Conservation (phyloP, 2,797 vertebrate species). For the Remorina albescens region DNA sequence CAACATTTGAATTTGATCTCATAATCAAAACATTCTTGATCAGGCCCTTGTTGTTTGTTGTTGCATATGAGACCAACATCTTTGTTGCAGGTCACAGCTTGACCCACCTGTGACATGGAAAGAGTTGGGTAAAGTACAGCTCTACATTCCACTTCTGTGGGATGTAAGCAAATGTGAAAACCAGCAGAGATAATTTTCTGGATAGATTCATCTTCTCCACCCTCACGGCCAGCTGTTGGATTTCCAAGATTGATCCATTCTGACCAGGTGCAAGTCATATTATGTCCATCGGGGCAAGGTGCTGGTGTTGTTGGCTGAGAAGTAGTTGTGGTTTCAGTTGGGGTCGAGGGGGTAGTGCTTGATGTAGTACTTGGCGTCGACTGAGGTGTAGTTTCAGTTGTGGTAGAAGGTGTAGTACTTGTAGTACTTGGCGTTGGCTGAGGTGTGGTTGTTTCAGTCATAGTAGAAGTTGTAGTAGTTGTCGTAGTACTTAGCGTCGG, state of each 20-base stretch:
- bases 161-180: slow-evolving; percentile 17
- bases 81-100: slow-evolving; percentile 44
- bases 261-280: slow-evolving; percentile 33
- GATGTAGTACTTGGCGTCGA: no score
- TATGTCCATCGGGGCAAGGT: slow-evolving; percentile 16
- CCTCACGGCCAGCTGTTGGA: slow-evolving; percentile 41
- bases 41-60: slow-evolving; percentile 56
- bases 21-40: slow-evolving; percentile 64
- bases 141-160: slow-evolving; percentile 37
- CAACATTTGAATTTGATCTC: slow-evolving; percentile 60
- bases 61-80: slow-evolving; percentile 47
- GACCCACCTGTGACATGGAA: slow-evolving; percentile 25
- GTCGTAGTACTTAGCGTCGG: slow-evolving; percentile 1
- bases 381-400: slow-evolving; percentile 5
- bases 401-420: neutral
- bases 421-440: neutral
- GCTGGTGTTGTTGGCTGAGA: neutral
- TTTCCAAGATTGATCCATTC: slow-evolving; percentile 44
- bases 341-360: neutral
- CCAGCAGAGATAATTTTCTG: slow-evolving; percentile 26
- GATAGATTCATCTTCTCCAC: slow-evolving; percentile 58
- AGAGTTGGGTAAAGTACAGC: slow-evolving; percentile 18
- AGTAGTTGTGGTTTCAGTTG: neutral
- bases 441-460: neutral
- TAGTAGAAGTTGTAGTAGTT: neutral